Evolutionary conservation across 2,113 vertebrate genomes (phyloP).

Genomic region (Scartelaos histophorus): DNA sequence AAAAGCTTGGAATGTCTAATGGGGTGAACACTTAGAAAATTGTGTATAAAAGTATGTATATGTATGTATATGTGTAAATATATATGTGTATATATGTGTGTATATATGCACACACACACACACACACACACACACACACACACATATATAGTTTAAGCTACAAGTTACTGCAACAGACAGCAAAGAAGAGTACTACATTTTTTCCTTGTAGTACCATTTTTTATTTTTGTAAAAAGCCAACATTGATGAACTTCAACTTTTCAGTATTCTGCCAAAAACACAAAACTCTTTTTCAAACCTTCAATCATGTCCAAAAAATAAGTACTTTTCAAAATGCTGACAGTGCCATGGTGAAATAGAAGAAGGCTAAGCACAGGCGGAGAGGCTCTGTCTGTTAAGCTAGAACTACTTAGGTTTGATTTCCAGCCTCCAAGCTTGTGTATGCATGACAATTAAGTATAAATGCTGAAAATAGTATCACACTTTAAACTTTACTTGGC

Average conservation of each 20-base stretch:
- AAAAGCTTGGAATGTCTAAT: slow-evolving; percentile 1
- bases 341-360: neutral
- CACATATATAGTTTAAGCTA: neutral
- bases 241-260: neutral
- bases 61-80: neutral
- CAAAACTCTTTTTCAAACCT: neutral
- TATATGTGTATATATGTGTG: no score
- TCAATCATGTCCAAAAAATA: neutral
- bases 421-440: neutral
- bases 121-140: no score
- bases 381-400: neutral
- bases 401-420: neutral
- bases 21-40: neutral
- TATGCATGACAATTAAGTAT: no score
- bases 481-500: no score
- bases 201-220: neutral
- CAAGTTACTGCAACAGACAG: neutral
- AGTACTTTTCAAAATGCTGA: no score
- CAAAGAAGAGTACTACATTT: neutral
- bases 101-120: no score
- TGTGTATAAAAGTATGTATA: neutral
- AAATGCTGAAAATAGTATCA: no score
- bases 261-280: neutral
- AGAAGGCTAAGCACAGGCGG: neutral
- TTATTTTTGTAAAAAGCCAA: no score